A percentile compares a stretch with the other conserved stretches of the same genome.
Conservation (phyloP, 2,113 vertebrate genomes). For the Tonatia bakeri region DNA sequence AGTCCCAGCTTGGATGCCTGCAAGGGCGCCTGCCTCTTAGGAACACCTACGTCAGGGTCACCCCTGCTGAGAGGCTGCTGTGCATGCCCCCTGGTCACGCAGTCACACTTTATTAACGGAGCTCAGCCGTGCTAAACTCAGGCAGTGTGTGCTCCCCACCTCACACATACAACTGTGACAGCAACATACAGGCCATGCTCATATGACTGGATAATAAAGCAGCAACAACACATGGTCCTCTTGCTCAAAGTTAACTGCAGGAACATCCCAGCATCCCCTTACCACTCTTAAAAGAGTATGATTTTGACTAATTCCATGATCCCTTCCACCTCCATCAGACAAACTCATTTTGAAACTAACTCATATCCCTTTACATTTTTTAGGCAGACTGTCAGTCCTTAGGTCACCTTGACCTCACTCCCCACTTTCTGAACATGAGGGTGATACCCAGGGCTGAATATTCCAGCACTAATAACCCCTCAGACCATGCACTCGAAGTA, state of each 20-base stretch:
- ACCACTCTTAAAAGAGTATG: background rate
- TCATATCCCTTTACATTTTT: background rate
- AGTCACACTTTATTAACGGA: background rate
- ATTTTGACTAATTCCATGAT: background rate
- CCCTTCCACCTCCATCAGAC: background rate
- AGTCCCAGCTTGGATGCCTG: too few relatives aligned
- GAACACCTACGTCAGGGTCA: background rate
- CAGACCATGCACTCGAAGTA: background rate
- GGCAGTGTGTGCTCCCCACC: background rate
- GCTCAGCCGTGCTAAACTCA: background rate
- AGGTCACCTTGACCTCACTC: too few relatives aligned
- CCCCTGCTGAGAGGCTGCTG: background rate
- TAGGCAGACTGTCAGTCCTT: background rate
- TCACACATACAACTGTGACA: background rate
- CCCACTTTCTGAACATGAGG: background rate
- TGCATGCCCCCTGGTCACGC: background rate
- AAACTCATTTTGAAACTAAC: background rate
- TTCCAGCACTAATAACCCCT: background rate
- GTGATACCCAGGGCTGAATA: background rate
- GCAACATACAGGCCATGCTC: background rate
- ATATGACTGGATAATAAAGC: background rate
- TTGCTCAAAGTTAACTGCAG: background rate
- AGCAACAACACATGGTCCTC: background rate
- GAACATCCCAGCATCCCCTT: background rate
- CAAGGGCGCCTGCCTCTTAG: background rate